Percentiles rank a stretch among this genome's conserved stretches.
phyloP scores from a whole-genome alignment of 2,888 invertebrate species.

The Pristionchus japonicus region DNA sequence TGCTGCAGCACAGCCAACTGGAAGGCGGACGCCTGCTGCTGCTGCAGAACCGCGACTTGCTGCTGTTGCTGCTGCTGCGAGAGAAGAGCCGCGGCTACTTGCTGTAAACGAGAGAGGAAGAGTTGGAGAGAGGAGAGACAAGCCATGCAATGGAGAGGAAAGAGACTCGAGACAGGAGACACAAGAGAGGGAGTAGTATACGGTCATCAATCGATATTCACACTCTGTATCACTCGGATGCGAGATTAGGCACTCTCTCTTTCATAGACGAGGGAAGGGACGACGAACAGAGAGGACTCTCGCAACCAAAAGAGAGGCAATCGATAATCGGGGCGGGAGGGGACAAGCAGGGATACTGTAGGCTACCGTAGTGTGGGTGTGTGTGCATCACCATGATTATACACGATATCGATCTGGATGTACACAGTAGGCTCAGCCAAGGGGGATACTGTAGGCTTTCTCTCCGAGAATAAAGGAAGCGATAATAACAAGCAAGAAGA shows the following conservation, averaged over 20 bases:
- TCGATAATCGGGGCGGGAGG: conserved; percentile 18
- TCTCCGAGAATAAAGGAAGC: not conserved
- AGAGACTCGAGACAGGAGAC: not conserved
- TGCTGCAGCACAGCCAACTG: conserved; percentile 44
- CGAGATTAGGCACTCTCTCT: conserved; percentile 16
- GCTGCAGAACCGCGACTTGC: conserved; percentile 45
- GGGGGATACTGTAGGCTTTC: not conserved
- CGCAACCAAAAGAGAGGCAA: conserved; percentile 21
- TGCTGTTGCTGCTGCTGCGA: conserved; percentile 51
- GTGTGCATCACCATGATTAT: conserved; percentile 36
- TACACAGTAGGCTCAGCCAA: not conserved
- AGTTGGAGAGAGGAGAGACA: conserved; percentile 18
- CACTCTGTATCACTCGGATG: conserved; percentile 3
- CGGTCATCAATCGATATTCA: not conserved
- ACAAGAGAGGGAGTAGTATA: not conserved
- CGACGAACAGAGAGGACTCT: conserved; percentile 14
- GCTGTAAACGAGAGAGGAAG: conserved; percentile 36
- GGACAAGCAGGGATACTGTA: not conserved
- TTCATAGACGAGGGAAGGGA: not conserved
- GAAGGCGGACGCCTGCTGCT: conserved; percentile 42
- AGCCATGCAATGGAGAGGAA: conserved; percentile 37
- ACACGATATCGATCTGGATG: conserved; percentile 26
- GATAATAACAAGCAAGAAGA: not conserved
- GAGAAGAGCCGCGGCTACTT: conserved; percentile 45
- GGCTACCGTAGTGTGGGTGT: conserved; percentile 24